These are phyloP conservation scores for Boloria euphrosyne DNA, from an alignment of 2,888 invertebrate genomes.

Conservation along the genomic window DNA sequence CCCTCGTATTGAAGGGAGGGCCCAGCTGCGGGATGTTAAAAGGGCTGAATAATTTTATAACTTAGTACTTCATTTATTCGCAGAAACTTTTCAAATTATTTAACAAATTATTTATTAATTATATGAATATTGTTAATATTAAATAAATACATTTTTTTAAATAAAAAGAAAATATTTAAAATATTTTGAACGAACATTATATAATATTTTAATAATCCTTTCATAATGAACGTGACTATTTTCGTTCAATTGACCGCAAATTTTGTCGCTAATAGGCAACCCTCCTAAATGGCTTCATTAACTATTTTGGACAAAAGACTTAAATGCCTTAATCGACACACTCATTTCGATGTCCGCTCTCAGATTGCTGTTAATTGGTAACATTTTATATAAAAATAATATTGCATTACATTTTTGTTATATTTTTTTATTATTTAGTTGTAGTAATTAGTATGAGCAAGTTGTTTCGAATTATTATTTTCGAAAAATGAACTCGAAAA, in stretches of 20 bases:
- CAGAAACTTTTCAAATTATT: too few relatives aligned
- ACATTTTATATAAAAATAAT: constrained; percentile 14
- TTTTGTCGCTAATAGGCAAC: constrained; percentile 29
- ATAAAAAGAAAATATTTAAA: too few relatives aligned
- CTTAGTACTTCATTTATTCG: too few relatives aligned
- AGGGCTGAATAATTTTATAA: too few relatives aligned
- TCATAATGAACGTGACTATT: constrained; percentile 27
- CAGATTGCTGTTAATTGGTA: constrained; percentile 23
- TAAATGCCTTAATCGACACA: constrained; percentile 31
- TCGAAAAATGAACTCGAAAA: too few relatives aligned
- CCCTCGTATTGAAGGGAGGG: too few relatives aligned
- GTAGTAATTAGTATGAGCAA: not conserved
- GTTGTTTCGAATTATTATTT: not conserved
- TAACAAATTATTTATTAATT: too few relatives aligned
- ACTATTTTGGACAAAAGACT: constrained; percentile 35
- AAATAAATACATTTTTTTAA: too few relatives aligned
- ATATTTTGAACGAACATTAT: not conserved
- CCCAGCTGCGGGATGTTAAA: too few relatives aligned
- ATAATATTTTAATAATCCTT: constrained; percentile 20
- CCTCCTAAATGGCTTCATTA: constrained; percentile 35
- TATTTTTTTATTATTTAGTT: not conserved
- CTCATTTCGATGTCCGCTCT: constrained; percentile 28
- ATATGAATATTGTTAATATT: too few relatives aligned
- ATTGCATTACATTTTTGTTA: not conserved
- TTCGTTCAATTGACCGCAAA: constrained; percentile 34